Base-by-base conservation (phyloP, 2,888 invertebrate species). In the Lasioglossum pauxillum region DNA sequence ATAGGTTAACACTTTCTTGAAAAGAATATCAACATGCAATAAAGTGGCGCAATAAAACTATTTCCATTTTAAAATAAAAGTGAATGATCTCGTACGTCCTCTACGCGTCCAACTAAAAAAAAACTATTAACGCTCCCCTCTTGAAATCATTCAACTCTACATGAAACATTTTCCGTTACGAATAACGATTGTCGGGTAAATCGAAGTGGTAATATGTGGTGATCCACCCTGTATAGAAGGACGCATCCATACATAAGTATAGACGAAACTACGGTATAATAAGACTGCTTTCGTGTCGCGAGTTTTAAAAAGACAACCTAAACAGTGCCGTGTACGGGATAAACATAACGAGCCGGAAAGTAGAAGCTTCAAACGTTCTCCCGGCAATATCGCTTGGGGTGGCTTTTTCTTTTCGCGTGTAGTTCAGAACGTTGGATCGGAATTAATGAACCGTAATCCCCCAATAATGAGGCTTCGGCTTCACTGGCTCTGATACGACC, bases 391-490 rank as follows among this genome's bases (percentile, higher is more conserved):
- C 89, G 89, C 90, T 91, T 84, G 85, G 91, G 90, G 88, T 89
- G 85, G 84, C 91, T 92, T 91, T 92, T 92, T 91, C 90, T 91
- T 93, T 93, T 93, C 92, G 89, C 90, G 90, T 90, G 91, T 91
- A 91, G 92, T 92, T 92, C 90, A 89, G 91, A 92, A 90, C 90
- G 90, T 89, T 92, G 90, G 91, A 92, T 92, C 90, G 90, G 90
- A 91, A 92, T 93, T 94, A 94, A 94, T 94, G 93, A 94, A 93
- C 93, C 91, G 93, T 94, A 94, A 94, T 94, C 94, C 94, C 89
- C 90, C 93, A 91, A 93, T 94, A 94, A 94, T 93, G 94, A 94
- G 92, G 92, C 92, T 92, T 92, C 92, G 88, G 91, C 92, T 93
- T 90, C 91, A 88, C 89, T 92, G 93, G 90, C 90, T 90, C 90